Base-by-base conservation (phyloP, 2,797 vertebrate genomes). In the Sylvia borin region DNA sequence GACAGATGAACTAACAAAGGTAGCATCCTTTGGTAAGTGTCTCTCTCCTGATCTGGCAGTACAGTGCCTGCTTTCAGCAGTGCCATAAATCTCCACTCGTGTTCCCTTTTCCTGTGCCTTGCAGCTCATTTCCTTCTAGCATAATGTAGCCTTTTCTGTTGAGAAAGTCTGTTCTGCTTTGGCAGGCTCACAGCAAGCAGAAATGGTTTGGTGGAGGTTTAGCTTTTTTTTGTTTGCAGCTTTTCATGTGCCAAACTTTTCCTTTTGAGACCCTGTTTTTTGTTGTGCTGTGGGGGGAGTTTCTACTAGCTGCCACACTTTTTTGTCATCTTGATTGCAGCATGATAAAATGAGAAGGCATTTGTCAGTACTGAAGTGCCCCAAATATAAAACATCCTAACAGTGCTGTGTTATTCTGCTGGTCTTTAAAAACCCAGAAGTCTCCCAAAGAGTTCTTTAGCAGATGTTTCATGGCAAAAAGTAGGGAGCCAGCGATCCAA, bases 91-190 rank as follows among this genome's bases (percentile, higher is more conserved):
- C 91, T 96, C 95, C 95, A 96, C 95, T 94, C 92, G 78, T 85
- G 91, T 96, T 96, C 95, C 84, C 94, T 96, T 96, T 97, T 96
- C 96, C 96, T 97, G 91, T 96, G 95, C 92, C 91, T 95, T 96
- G 92, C 94, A 93, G 85, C 85, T 96, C 96, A 96, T 96, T 96
- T 97, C 95, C 96, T 97, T 97, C 71, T 71, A 95, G 94, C 85
- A 96, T 96, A 96, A 97, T 95, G 95, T 96, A 61, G 94, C 92
- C 95, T 94, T 97, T 97, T 97, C 95, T 95, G 88, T 92, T 93
- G 79, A 70, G 95, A 97, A 93, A 92, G 91, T 94, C 96, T 96
- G 94, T 72, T 94, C 94, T 91, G 82, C 91, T 93, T 96, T 97
- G 95, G 96, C 96, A 96, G 96, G 82, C 96, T 96, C 85, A 95